Evolutionary conservation across 2,888 invertebrate genomes (phyloP), one percentile per base, ranked within the genome.

Genomic region (Pocota personata): DNA sequence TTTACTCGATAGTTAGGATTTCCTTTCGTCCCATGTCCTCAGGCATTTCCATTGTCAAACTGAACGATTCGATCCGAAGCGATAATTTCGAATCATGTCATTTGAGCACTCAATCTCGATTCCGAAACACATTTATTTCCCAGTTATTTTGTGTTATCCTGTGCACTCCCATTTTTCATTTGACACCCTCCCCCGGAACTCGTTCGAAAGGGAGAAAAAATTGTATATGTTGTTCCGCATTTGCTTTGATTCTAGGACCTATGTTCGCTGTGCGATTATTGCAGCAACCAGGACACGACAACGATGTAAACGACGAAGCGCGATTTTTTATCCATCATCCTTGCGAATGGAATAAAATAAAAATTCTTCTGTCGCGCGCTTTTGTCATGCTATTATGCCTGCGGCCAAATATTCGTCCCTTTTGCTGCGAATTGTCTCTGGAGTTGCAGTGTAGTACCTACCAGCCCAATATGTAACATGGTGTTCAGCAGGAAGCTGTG

Each of bases 321-420:
- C 37, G 21, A 32, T 67, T 67, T 62, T 64, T 37, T 80, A 43
- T n/a, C 60, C 87, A 52, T 66, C 60, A 55, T 43, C 52, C 52
- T 52, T 35, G 48, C 27, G 57, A 72, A 69, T 58, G 30, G 58
- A 73, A 77, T 58, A 73, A 79, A 79, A 77, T 30, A 72, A 78
- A 84, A 87, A 83, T 88, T 79, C 79, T 86, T 87, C 82, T 76
- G 87, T 78, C 72, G 82, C 75, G 82, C 82, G 76, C 71, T 86
- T 86, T 88, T 88, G 87, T 88, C 76, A 84, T 55, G 79, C 76
- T 64, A 88, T 87, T 87, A 88, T 87, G 88, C 88, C 88, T 88
- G 88, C 88, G 88, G 88, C 88, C 78, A 87, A 87, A 87, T 72
- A 78, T 73, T 83, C 83, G 80, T 88, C 87, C 87, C 83, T 87